Conservation (phyloP, 2,888 invertebrate species). For the Carpatolechia fugitivella region DNA sequence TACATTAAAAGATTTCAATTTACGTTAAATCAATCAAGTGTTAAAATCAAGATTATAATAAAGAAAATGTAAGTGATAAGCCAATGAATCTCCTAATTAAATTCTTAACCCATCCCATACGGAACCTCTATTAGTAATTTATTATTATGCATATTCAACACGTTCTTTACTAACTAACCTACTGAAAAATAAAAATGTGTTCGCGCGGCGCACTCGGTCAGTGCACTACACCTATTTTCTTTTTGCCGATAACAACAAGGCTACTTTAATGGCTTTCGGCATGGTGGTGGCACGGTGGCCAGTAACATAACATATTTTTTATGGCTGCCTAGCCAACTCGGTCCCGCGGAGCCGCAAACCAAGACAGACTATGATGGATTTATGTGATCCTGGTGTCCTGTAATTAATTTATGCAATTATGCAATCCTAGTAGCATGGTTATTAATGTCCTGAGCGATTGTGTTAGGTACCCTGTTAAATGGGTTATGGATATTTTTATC, state of each 20-base stretch:
- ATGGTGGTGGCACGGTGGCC: conserved; percentile 49
- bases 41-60: no score
- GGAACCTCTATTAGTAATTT: no score
- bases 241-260: conserved; percentile 70
- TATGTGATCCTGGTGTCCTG: conserved; percentile 6
- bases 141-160: no score
- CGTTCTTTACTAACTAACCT: not conserved
- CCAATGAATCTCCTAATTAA: no score
- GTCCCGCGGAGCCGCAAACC: not conserved
- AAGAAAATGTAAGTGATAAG: no score
- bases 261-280: conserved; percentile 67
- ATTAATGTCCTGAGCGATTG: not conserved
- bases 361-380: not conserved
- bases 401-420: conserved; percentile 7
- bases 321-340: conserved; percentile 35
- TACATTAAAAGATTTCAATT: no score
- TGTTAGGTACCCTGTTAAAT: not conserved
- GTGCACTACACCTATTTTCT: conserved; percentile 47
- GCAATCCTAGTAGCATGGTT: not conserved
- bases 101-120: no score
- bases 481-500: no score
- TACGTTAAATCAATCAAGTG: no score
- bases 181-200: not conserved
- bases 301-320: conserved; percentile 36
- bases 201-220: conserved; percentile 39